Evolutionary conservation across 1,140 invertebrate genomes (phyloP).

Genomic region (Goniozus legneri): DNA sequence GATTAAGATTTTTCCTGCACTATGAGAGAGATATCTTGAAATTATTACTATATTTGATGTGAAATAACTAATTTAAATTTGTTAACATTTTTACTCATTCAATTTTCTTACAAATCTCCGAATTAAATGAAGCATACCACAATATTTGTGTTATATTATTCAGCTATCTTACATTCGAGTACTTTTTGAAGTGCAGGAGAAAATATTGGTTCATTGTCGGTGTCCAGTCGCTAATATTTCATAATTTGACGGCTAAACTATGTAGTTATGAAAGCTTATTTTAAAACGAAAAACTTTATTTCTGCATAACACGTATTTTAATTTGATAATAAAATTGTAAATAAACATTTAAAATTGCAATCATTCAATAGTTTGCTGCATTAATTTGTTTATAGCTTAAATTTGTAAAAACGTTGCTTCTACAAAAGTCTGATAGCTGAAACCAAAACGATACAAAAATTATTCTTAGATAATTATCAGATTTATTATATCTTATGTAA

Average conservation of each 20-base stretch:
- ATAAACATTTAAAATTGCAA: slow-evolving; percentile 16
- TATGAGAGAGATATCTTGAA: slow-evolving; percentile 17
- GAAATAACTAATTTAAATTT: slow-evolving; percentile 8
- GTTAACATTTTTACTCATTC: slow-evolving; percentile 19
- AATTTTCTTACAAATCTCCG: no score
- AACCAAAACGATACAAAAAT: no score
- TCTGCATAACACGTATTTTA: slow-evolving; percentile 2
- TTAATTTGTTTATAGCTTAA: slow-evolving; percentile 13
- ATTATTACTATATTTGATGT: no score
- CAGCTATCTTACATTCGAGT: no score
- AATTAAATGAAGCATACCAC: no score
- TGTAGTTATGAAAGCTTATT: slow-evolving; percentile 3
- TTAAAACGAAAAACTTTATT: neutral
- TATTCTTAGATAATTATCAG: neutral
- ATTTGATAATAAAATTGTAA: slow-evolving; percentile 21
- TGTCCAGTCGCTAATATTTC: slow-evolving; percentile 4
- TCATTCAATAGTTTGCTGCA: slow-evolving; percentile 12
- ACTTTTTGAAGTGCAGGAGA: neutral
- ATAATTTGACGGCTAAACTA: slow-evolving; percentile 10
- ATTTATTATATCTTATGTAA: neutral
- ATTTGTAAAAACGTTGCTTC: no score
- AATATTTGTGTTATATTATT: no score
- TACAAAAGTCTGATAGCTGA: no score
- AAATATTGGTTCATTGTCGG: neutral
- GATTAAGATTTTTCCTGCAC: slow-evolving; percentile 21